Evolutionary conservation across 2,113 vertebrate genomes (phyloP), one percentile per base, ranked within the genome.

Genomic region (Turnix velox): DNA sequence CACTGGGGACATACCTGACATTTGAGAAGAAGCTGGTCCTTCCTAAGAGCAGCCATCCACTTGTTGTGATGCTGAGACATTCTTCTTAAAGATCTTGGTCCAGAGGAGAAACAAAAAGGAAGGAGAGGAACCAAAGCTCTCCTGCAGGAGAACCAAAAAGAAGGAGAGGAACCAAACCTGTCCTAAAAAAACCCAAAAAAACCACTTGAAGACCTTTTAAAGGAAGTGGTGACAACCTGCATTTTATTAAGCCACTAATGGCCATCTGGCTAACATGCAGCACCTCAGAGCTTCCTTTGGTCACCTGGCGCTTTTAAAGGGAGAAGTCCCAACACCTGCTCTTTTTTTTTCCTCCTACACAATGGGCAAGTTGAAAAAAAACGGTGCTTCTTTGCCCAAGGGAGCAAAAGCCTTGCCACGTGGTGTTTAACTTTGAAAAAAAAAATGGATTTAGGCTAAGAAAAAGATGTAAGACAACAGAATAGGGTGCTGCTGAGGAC

Each of bases 381-480:
- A 16, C 1, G 43, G 16, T 37, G 22, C n/a, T 37, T 33, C 57
- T 76, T 27, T 58, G 22, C 65, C 16, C 18, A 35, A 71, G 45
- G 6, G 25, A 39, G 9, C 18, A 57, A 76, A 46, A 0, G 4
- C 12, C 39, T 76, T 63, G 24, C 43, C 2, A 8, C 1, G 3
- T 49, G 42, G 7, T 45, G 30, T 25, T 75, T 39, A 77, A 11
- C 42, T 66, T 61, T 27, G 39, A 42, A 87, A 48, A 66, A 54
- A n/a, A n/a, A n/a, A n/a, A n/a, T n/a, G n/a, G n/a, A n/a, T 10
- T 14, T 42, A 30, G 39, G 22, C 51, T 87, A 22, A 54, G 30
- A 46, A 59, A 46, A 46, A 37, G 43, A 6, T 27, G 27, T 4
- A 31, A 63, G 65, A 22, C 23, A 59, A 19, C 19, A 39, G 37